Evolutionary conservation across 2,113 vertebrate genomes (phyloP), one percentile per base, ranked within the genome.

Genomic region (Pseudois nayaur): DNA sequence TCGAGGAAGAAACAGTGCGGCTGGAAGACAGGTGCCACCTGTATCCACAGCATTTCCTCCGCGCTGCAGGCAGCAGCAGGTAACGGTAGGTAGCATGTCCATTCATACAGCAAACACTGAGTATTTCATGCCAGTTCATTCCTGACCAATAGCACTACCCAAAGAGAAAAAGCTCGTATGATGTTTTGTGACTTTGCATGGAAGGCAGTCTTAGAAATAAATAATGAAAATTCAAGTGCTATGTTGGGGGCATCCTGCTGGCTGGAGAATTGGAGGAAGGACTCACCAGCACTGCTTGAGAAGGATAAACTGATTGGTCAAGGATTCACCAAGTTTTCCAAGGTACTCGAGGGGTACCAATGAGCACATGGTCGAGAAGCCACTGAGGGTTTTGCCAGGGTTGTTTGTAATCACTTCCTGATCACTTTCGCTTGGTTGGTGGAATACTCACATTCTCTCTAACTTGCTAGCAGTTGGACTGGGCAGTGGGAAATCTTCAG

Each of bases 191-290:
- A 55, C 7, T 74, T 93, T 94, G n/a, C 2, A 2, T 79, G 60
- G 40, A 89, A 21, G 6, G 15, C 2, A 81, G 13, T 40, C 15
- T 94, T 89, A 83, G 33, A 87, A 40, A 78, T n/a, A 43, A 83
- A 40, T 0, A 15, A 48, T 48, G 15, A 50, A 79, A 64, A 79
- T 48, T 67, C 45, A 95, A 33, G 17, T 1, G 12, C 9, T 81
- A 0, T 17, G 16, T 29, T 74, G 17, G 64, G 31, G 31, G 8
- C 15, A 36, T 5, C 2, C 17, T 59, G 14, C 10, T 8, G 1
- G 2, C 6, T 43, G 4, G 14, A 84, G 43, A 94, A 96, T 31
- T 7, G 6, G 43, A 55, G n/a, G 54, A 45, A 3, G n/a, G 13
- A 50, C 36, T 43, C 55, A 45, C 1, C 54, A n/a, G 43, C 8